Conservation (phyloP, 1,140 invertebrate species). For the Platyscapa corneri region DNA sequence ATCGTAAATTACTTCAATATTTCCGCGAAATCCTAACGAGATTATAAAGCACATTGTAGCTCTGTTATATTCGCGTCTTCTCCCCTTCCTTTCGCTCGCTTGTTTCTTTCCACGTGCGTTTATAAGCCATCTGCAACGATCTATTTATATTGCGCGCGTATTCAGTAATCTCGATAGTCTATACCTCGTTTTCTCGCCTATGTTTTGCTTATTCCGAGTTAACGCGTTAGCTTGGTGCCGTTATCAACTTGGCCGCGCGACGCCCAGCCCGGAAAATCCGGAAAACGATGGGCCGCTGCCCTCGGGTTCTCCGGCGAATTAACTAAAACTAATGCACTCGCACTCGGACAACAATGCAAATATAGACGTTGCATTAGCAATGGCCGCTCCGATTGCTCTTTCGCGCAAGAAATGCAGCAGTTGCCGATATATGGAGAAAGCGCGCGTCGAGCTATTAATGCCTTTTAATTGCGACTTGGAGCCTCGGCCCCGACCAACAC, state of each 20-base stretch:
- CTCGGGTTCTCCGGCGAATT: too few species aligned
- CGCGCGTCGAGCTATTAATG: too few species aligned
- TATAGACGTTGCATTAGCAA: too few species aligned
- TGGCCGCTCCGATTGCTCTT: too few species aligned
- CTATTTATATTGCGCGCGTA: slow-evolving; percentile 15
- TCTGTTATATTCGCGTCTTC: slow-evolving; percentile 36
- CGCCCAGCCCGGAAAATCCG: too few species aligned
- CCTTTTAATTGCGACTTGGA: too few species aligned
- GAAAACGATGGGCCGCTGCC: too few species aligned
- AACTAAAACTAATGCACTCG: too few species aligned
- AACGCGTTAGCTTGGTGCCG: neutral
- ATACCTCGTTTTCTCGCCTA: neutral
- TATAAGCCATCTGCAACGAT: slow-evolving; percentile 25
- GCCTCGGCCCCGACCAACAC: neutral
- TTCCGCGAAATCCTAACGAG: slow-evolving; percentile 75
- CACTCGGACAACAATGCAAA: too few species aligned
- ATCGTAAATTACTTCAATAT: slow-evolving; percentile 74
- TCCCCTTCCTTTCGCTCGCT: neutral
- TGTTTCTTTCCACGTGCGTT: slow-evolving; percentile 26
- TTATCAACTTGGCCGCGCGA: neutral
- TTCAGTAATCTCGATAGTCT: neutral
- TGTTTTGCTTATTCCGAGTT: neutral
- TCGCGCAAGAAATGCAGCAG: too few species aligned
- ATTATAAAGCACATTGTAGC: slow-evolving; percentile 73
- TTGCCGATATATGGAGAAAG: too few species aligned